phyloP scores from a whole-genome alignment of 2,888 invertebrate species.

The Cataglyphis altisquamis region DNA sequence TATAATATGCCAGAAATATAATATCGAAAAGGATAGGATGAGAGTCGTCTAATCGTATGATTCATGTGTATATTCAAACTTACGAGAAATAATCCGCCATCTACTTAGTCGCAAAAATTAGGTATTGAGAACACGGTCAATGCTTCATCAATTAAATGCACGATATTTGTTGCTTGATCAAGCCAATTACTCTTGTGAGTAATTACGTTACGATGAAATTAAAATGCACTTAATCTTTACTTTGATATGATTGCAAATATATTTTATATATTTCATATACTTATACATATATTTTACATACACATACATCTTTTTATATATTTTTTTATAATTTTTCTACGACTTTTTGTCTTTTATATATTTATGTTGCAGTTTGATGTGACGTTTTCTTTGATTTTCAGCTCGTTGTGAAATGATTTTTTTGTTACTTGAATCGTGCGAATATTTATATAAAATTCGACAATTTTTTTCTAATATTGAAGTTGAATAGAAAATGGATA shows the following conservation, averaged over 20 bases:
- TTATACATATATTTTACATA: not conserved
- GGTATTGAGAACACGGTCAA: constrained; percentile 14
- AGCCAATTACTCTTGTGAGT: not conserved
- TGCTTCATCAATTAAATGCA: not conserved
- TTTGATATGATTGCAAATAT: not conserved
- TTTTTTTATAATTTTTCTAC: not conserved
- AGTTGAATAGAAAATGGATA: too few species aligned
- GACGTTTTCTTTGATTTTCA: not conserved
- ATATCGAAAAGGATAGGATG: not conserved
- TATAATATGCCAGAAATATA: not conserved
- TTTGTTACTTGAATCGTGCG: not conserved
- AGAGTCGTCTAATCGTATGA: constrained; percentile 12
- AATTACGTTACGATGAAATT: not conserved
- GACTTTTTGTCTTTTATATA: not conserved
- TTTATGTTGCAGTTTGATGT: not conserved
- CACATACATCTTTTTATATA: too few species aligned
- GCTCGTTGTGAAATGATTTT: not conserved
- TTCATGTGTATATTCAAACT: constrained; percentile 9
- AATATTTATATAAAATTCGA: not conserved
- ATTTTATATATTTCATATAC: not conserved
- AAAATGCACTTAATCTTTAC: not conserved
- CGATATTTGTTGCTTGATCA: not conserved
- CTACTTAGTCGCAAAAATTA: constrained; percentile 14
- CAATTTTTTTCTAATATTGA: too few species aligned
- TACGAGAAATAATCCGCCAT: constrained; percentile 12